Conservation (phyloP, 2,113 vertebrate species). For the Vulpes vulpes region DNA sequence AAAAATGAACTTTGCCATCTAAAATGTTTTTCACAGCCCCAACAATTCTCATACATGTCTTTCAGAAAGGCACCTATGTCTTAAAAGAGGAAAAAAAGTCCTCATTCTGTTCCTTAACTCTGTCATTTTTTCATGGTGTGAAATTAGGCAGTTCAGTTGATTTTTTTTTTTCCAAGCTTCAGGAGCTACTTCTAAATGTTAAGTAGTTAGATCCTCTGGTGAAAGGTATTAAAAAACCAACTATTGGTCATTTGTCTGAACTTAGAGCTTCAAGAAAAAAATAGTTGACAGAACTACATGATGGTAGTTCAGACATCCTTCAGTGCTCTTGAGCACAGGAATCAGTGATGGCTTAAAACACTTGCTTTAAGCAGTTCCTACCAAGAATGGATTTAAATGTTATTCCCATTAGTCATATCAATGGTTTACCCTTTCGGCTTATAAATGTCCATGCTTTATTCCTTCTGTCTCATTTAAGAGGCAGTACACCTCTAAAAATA, state of each 20-base stretch:
- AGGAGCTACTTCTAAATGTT: neutral
- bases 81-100: neutral
- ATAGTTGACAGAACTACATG: neutral
- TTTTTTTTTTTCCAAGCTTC: neutral
- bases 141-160: neutral
- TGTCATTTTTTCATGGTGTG: neutral
- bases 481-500: slow-evolving; percentile 34
- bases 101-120: neutral
- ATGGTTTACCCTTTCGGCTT: neutral
- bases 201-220: neutral
- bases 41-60: neutral
- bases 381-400: neutral
- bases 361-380: neutral
- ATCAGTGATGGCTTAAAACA: neutral
- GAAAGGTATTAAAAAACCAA: neutral
- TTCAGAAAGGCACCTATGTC: neutral
- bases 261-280: neutral
- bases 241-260: neutral
- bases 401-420: neutral
- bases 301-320: neutral
- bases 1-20: slow-evolving; percentile 20
- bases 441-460: neutral
- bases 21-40: neutral
- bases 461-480: slow-evolving; percentile 50
- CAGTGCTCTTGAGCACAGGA: neutral